phyloP scores from a whole-genome alignment of 2,113 vertebrate species.

The Brienomyrus longianalis region DNA sequence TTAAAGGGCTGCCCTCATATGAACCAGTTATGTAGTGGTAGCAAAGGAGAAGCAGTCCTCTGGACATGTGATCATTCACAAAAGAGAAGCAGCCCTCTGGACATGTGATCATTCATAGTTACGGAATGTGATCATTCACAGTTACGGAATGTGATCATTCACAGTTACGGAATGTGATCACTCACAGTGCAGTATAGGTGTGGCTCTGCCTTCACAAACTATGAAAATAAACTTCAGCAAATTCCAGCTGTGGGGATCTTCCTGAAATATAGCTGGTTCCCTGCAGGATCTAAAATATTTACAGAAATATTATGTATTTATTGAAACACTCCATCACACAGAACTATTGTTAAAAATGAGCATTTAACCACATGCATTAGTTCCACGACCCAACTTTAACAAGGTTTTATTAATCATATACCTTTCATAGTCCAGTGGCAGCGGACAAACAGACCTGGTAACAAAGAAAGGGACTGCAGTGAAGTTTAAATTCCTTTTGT shows the following conservation, averaged over 20 bases:
- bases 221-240: not conserved
- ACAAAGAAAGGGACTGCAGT: not conserved
- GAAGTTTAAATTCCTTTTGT: not conserved
- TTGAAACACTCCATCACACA: constrained; percentile 7
- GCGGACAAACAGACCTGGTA: not conserved
- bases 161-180: not conserved
- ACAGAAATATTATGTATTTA: constrained; percentile 5
- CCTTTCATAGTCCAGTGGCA: not conserved
- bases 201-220: not conserved
- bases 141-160: not conserved
- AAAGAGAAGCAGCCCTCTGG: too few relatives aligned
- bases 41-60: not conserved
- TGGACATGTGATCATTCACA: not conserved
- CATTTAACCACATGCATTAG: not conserved
- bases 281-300: not conserved
- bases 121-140: not conserved
- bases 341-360: not conserved
- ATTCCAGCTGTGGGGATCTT: not conserved
- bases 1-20: not conserved
- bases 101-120: not conserved
- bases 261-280: not conserved
- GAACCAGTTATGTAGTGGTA: not conserved
- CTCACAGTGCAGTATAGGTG: not conserved
- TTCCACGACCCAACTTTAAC: not conserved
- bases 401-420: not conserved